Percentiles rank a stretch among this genome's conserved stretches.
Conservation (phyloP, 2,797 vertebrate genomes). For the Acanthurus leucopareius region DNA sequence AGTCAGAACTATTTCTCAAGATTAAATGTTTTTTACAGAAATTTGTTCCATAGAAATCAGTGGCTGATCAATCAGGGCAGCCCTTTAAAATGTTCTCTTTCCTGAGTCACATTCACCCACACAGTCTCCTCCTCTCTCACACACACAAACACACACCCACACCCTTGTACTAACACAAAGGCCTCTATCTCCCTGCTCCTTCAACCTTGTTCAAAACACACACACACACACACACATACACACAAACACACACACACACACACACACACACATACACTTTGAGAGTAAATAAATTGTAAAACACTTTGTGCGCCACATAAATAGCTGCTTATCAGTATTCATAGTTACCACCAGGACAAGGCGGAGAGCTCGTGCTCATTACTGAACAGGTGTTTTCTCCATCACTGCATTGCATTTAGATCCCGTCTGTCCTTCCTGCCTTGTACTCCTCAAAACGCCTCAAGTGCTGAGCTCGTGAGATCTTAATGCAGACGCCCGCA, state of each 20-base stretch:
- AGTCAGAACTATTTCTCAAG: no score
- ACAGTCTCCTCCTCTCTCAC: slow-evolving; percentile 5
- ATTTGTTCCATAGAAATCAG: no score
- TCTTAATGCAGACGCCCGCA: slow-evolving; percentile 9
- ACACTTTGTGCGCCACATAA: slow-evolving; percentile 44
- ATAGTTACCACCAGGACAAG: slow-evolving; percentile 53
- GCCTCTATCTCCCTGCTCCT: slow-evolving; percentile 28
- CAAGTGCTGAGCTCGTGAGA: slow-evolving; percentile 22
- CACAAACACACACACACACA: slow-evolving; percentile 14
- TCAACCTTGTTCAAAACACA: slow-evolving; percentile 9
- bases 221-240: slow-evolving; percentile 21
- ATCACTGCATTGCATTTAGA: slow-evolving; percentile 53
- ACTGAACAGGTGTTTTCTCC: slow-evolving; percentile 71
- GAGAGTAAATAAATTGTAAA: slow-evolving; percentile 54
- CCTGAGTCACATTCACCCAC: slow-evolving; percentile 43
- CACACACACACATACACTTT: slow-evolving; percentile 23
- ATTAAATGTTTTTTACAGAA: no score
- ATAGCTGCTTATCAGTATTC: slow-evolving; percentile 66
- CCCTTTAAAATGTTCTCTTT: slow-evolving; percentile 34
- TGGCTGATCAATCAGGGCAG: no score
- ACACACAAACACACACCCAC: slow-evolving; percentile 6
- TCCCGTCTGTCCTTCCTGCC: slow-evolving; percentile 39
- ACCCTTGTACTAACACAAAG: slow-evolving; percentile 15
- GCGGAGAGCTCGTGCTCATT: slow-evolving; percentile 52
- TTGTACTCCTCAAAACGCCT: slow-evolving; percentile 24